These are phyloP conservation scores for Phaonia tiefii DNA, from an alignment of 2,888 invertebrate genomes.

Conservation along the genomic window DNA sequence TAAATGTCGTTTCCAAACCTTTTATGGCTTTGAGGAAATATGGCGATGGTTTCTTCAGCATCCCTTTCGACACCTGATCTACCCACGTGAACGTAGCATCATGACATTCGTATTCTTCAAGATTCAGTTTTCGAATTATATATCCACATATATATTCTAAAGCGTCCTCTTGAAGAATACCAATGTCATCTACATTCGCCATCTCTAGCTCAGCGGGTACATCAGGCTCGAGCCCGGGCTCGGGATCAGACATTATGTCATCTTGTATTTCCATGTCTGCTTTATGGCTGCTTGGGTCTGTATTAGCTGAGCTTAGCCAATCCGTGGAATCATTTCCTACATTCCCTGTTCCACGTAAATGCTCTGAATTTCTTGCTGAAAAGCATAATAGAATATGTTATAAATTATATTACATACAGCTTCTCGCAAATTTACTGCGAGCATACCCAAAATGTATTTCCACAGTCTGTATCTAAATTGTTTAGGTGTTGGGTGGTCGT, in stretches of 20 bases:
- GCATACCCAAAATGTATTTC: slow-evolving; percentile 43
- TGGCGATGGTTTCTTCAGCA: no score
- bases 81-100: slow-evolving; percentile 45
- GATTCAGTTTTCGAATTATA: slow-evolving; percentile 31
- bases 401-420: not conserved
- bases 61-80: slow-evolving; percentile 44
- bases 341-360: not conserved
- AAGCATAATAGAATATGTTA: not conserved
- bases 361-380: slow-evolving; percentile 15
- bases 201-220: no score
- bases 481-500: slow-evolving; percentile 51
- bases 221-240: no score
- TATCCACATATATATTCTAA: slow-evolving; percentile 34
- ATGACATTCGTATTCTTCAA: slow-evolving; percentile 25
- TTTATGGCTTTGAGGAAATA: not conserved
- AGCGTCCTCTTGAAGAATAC: slow-evolving; percentile 40
- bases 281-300: no score
- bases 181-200: not conserved
- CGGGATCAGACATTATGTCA: not conserved
- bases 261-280: not conserved
- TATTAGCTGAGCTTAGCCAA: not conserved
- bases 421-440: no score
- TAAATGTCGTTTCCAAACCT: not conserved
- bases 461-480: slow-evolving; percentile 42
- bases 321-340: slow-evolving; percentile 9